A percentile compares a stretch with the other conserved stretches of the same genome.
Evolutionary conservation across 2,797 vertebrate genomes (phyloP).

Genomic region (Xenentodon cancila): DNA sequence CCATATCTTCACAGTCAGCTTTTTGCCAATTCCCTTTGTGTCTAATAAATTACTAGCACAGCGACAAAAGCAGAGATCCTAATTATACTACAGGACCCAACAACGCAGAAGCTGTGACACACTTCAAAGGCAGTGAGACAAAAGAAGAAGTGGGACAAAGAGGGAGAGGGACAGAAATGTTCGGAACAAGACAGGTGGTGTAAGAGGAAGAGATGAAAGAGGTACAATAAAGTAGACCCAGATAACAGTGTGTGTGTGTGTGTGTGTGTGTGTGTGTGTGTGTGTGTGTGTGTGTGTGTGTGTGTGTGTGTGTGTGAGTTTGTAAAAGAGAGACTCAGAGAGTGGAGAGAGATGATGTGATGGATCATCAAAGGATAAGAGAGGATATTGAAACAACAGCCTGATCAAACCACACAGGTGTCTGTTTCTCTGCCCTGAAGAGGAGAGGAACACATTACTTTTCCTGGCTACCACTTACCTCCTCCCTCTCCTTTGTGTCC

Average conservation of each 20-base stretch:
- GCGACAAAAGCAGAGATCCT: constrained; percentile 58
- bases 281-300: constrained; percentile 14
- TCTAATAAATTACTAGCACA: constrained; percentile 7
- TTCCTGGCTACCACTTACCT: constrained; percentile 11
- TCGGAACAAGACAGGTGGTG: constrained; percentile 9
- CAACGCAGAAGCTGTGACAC: constrained; percentile 45
- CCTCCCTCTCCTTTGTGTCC: constrained; percentile 7
- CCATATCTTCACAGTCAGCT: constrained; percentile 7
- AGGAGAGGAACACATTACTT: constrained; percentile 43
- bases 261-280: constrained; percentile 12
- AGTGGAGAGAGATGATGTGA: constrained; percentile 40
- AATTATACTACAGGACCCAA: constrained; percentile 60
- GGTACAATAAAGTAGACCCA: constrained; percentile 32
- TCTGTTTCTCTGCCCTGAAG: constrained; percentile 41
- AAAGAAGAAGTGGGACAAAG: constrained; percentile 21
- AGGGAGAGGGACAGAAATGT: constrained; percentile 18
- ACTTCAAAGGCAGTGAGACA: constrained; percentile 45
- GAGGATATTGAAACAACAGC: constrained; percentile 54
- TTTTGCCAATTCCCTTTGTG: constrained; percentile 8
- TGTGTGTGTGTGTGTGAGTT: constrained; percentile 14
- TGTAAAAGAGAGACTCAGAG: constrained; percentile 7
- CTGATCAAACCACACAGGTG: constrained; percentile 58
- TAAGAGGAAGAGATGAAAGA: constrained; percentile 51
- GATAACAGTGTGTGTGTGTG: constrained; percentile 25
- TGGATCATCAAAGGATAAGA: constrained; percentile 69